phyloP scores from a whole-genome alignment of 2,888 invertebrate species.

The Zootermopsis nevadensis region DNA sequence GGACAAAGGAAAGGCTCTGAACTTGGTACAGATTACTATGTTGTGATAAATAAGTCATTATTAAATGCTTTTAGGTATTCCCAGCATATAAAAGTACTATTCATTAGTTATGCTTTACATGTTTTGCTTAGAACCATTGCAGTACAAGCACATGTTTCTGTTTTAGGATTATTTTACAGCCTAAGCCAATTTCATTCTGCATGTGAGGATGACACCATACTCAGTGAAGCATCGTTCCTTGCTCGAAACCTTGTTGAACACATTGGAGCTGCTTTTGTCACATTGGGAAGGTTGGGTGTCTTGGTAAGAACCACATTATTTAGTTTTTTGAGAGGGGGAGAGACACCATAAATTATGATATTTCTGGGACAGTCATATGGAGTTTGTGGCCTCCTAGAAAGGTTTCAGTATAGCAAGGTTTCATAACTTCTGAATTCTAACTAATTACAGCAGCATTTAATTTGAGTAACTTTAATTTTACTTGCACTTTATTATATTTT shows the following conservation, averaged over 20 bases:
- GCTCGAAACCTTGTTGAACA: conserved; percentile 61
- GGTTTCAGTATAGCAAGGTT: neutral
- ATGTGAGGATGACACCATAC: neutral
- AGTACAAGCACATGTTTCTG: neutral
- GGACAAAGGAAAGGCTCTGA: too few species aligned
- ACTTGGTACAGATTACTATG: too few species aligned
- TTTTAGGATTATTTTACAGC: conserved; percentile 17
- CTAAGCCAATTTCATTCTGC: conserved; percentile 9
- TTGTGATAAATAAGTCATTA: too few species aligned
- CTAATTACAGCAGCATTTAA: neutral
- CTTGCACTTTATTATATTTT: neutral
- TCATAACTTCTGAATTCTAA: neutral
- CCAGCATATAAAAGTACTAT: too few species aligned
- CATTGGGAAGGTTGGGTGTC: conserved; percentile 72
- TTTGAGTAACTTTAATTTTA: neutral
- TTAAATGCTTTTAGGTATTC: too few species aligned
- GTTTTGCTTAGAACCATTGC: too few species aligned
- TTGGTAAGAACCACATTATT: conserved; percentile 56
- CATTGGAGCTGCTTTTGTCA: conserved; percentile 71
- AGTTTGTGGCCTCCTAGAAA: neutral
- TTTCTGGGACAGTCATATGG: neutral
- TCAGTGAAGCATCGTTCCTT: conserved; percentile 27
- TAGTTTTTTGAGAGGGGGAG: neutral
- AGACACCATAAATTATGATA: neutral
- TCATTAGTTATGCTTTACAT: too few species aligned